Percentiles rank a stretch among this genome's conserved stretches.
These are phyloP conservation scores for Invenusta paracnida DNA, from an alignment of 2,888 invertebrate species.

Conservation along the genomic window DNA sequence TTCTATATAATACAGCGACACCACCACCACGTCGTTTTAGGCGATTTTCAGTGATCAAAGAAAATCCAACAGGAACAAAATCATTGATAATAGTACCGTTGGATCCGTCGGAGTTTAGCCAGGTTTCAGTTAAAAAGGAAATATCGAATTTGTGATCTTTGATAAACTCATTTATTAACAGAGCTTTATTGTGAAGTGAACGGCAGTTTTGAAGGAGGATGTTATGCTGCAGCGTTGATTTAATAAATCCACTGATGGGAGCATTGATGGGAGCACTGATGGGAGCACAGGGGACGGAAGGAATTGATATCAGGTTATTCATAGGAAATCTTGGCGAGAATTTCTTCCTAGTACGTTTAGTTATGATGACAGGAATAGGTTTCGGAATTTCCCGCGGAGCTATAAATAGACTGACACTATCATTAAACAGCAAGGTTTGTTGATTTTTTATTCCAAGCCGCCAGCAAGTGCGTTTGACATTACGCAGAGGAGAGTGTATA, in stretches of 20 bases:
- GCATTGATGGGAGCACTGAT: background rate
- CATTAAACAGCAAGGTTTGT: background rate
- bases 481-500: no score
- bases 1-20: slow-evolving; percentile 29
- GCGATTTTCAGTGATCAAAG: slow-evolving; percentile 27
- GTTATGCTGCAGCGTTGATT: slow-evolving; percentile 25
- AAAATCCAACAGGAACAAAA: slow-evolving; percentile 29
- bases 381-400: background rate
- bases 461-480: no score
- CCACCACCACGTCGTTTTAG: slow-evolving; percentile 22
- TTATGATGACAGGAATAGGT: slow-evolving; percentile 21
- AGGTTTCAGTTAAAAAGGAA: slow-evolving; percentile 26
- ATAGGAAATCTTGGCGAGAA: slow-evolving; percentile 29
- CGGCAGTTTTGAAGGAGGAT: slow-evolving; percentile 27
- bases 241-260: slow-evolving; percentile 29
- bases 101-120: slow-evolving; percentile 23
- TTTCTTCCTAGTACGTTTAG: slow-evolving; percentile 23
- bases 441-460: background rate
- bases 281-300: slow-evolving; percentile 11
- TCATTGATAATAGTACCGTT: slow-evolving; percentile 26
- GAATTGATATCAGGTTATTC: slow-evolving; percentile 29
- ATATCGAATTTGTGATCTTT: slow-evolving; percentile 26
- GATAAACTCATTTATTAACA: slow-evolving; percentile 23
- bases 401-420: background rate
- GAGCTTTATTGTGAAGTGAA: slow-evolving; percentile 29